Evolutionary conservation across 92 coral and sea anemone species (phyloP), one percentile per base, ranked within the genome.

Genomic region (Plumapathes pennacea): DNA sequence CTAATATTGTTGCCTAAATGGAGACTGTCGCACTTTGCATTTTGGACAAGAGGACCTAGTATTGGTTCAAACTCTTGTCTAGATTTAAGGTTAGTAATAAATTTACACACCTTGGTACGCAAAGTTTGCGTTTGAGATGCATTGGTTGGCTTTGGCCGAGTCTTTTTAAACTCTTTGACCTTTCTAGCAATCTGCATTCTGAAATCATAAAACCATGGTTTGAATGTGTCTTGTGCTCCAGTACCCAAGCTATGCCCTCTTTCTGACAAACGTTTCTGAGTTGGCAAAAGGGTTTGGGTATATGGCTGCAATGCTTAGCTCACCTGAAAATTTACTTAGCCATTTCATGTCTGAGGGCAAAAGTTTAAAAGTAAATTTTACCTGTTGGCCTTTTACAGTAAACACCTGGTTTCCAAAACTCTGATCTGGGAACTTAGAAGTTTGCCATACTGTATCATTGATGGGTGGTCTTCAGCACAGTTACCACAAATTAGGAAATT

Each of bases 331-430:
- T 55, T 46, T 82, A 32, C 64, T 42, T 13, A 82, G 50, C 79
- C 89, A 82, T 26, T 82, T 82, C 83, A 75, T 75, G 32, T 75
- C 83, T 2, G 83, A 70, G 1, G 83, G 89, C 15, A 81, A 21
- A 4, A 74, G 82, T 74, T 81, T 67, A 10, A 81, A 44, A 20
- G 63, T 19, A 74, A 81, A 74, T 21, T 46, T 78, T 9, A 70
- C 79, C 50, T 60, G 36, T 45, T 37, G 41, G 34, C 56, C 64
- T 67, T 32, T 54, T 42, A 54, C 32, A 26, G 64, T 20, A 67
- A 54, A 67, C 6, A 15, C 25, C 5, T 48, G 23, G 11, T 49
- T 50, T 49, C 71, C 36, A 63, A 20, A 32, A 24, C 32, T 10
- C 45, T 44, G 45, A 67, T 43, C 41, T 67, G 55, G 2, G 75